phyloP scores from a whole-genome alignment of 2,797 vertebrate species.

The Catharus ustulatus region DNA sequence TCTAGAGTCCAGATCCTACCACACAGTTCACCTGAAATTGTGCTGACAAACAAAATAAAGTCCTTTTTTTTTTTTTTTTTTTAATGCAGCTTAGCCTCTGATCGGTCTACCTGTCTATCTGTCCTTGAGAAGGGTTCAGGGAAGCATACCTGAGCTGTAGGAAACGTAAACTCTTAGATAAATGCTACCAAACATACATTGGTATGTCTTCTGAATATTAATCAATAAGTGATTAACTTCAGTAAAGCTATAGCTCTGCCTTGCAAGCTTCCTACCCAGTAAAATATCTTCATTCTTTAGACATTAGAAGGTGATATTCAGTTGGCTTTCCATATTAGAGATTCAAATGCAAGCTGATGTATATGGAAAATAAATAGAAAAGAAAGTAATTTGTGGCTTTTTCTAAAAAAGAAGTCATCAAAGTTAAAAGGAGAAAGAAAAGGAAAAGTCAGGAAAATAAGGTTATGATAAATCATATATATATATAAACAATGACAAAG shows the following conservation, averaged over 20 bases:
- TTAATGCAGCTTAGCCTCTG: neutral
- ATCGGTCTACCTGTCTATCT: neutral
- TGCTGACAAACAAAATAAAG: neutral
- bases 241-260: neutral
- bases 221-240: neutral
- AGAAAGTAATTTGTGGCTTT: neutral
- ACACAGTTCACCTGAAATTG: neutral
- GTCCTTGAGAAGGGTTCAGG: neutral
- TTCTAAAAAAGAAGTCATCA: neutral
- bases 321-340: neutral
- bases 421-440: neutral
- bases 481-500: neutral
- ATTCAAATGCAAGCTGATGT: neutral
- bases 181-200: neutral
- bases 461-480: neutral
- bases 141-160: neutral
- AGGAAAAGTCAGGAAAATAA: neutral
- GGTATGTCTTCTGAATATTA: neutral
- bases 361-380: neutral
- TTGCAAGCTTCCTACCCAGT: neutral
- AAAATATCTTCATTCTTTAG: neutral
- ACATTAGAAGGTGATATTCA: neutral
- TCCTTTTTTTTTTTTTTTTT: accelerated
- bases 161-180: neutral
- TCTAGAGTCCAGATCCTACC: neutral